Base-by-base conservation (phyloP, 37 sponge, comb jelly and placozoan genomes). In the Agelas oroides region DNA sequence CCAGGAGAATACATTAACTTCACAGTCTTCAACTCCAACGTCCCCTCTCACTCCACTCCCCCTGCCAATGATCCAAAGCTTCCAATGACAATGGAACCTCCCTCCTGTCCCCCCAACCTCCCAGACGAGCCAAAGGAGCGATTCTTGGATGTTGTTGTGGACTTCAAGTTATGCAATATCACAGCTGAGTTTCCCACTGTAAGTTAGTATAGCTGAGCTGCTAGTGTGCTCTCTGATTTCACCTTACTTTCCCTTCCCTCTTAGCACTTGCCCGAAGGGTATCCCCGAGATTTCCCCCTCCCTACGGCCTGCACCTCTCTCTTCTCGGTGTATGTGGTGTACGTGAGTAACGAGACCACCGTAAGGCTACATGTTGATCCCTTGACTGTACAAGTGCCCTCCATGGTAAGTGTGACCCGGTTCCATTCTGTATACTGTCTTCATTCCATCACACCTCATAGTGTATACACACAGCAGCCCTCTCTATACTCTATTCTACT, bases 171-270 rank as follows among this genome's bases (percentile, higher is more conserved):
- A 2, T 36, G 46, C 20, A 89, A 89, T 54, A 67, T 82, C n/a
- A 93, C 86, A 33, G 89, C 86, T 31, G 94, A 93, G 66, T 89
- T 93, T 31, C 94, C 94, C 8, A 52, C 65, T 19, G 93, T 92
- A 32, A 59, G 93, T 70, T 30, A 8, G 6, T 46, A 46, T 46
- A 46, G n/a, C n/a, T n/a, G n/a, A n/a, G n/a, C n/a, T n/a, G n/a
- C n/a, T n/a, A n/a, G 17, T 24, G 25, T 24, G 28, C 3, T 46
- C 46, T 12, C 3, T 46, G 46, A 8, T 12, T 46, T 8, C 46
- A n/a, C n/a, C n/a, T 23, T 53, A 40, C 28, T n/a, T 14, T 32
- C 27, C 5, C 39, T 58, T 16, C 65, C 23, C 16, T 38, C 35
- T 20, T 23, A 87, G 84, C 78, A 89, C 56, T 32, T 83, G 25